A percentile compares a stretch with the other conserved stretches of the same genome.
Evolutionary conservation across 1,140 invertebrate species (phyloP).

Genomic region (Helicorthomorpha holstii): DNA sequence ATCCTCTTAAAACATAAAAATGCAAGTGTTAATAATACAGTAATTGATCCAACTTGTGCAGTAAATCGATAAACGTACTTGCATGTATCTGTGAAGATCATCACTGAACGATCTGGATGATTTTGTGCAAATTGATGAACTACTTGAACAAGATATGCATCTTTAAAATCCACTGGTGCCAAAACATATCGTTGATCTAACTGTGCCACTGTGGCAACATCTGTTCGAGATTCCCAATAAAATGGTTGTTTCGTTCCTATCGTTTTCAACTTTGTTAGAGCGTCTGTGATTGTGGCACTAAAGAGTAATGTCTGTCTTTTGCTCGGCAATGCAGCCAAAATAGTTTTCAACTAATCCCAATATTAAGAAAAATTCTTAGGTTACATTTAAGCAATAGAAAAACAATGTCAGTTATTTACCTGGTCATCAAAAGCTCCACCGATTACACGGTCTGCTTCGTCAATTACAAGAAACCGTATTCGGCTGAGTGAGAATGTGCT

Average conservation of each 20-base stretch:
- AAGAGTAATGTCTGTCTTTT: conserved; percentile 75
- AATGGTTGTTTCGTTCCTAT: conserved; percentile 41
- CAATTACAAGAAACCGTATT: conserved; percentile 71
- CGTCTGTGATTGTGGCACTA: conserved; percentile 89
- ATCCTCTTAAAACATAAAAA: conserved; percentile 42
- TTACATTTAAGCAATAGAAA: too few species aligned
- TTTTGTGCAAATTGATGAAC: conserved; percentile 55
- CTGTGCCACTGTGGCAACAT: conserved; percentile 62
- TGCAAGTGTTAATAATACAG: not conserved
- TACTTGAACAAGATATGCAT: conserved; percentile 83
- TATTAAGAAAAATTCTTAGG: not conserved
- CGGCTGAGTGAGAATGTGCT: conserved; percentile 61
- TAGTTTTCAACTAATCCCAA: conserved; percentile 46
- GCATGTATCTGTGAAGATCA: conserved; percentile 88
- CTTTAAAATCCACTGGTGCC: conserved; percentile 72
- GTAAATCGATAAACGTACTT: too few species aligned
- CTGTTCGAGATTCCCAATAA: conserved; percentile 44
- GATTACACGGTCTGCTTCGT: conserved; percentile 58
- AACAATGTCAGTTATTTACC: conserved; percentile 15
- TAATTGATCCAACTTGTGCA: conserved; percentile 1
- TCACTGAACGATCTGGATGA: conserved; percentile 58
- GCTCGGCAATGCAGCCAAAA: conserved; percentile 60
- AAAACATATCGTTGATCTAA: conserved; percentile 80
- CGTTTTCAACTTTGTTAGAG: conserved; percentile 49
- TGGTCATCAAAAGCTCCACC: conserved; percentile 52